Conservation (phyloP, 1,140 invertebrate genomes). For the Formica exsecta region DNA sequence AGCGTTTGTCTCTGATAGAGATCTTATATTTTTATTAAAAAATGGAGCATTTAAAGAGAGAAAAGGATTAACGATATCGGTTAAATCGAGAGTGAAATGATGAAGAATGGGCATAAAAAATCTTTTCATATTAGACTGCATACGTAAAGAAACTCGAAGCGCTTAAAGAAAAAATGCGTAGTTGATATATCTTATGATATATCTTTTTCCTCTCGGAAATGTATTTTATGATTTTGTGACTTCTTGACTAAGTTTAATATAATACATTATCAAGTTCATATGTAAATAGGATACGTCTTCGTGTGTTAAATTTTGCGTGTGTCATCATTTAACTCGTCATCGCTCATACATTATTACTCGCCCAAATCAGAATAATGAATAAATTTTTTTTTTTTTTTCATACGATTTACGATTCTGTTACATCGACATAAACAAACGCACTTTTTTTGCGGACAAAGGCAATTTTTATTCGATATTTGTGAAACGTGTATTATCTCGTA, state of each 20-base stretch:
- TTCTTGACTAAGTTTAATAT: neutral
- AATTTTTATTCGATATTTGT: neutral
- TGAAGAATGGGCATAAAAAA: neutral
- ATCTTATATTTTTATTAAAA: too few relatives aligned
- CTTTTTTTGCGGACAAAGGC: neutral
- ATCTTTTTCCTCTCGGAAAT: neutral
- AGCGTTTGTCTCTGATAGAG: too few relatives aligned
- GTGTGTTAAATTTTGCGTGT: neutral
- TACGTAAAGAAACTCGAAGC: neutral
- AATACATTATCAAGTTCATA: slow-evolving; percentile 5
- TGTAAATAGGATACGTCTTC: neutral
- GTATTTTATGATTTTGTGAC: neutral
- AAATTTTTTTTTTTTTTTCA: neutral
- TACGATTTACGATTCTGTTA: neutral
- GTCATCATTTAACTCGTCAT: neutral
- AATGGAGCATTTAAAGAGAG: neutral
- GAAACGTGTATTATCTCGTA: neutral
- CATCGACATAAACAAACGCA: neutral
- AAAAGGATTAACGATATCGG: neutral
- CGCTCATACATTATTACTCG: neutral
- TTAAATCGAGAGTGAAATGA: too few relatives aligned
- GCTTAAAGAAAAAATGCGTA: neutral
- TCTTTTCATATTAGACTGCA: neutral
- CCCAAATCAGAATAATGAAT: neutral
- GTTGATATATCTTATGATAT: neutral